A percentile compares a stretch with the other conserved stretches of the same genome.
These are phyloP conservation scores for Acipenser ruthenus DNA, from an alignment of 2,797 vertebrate species.

Conservation along the genomic window DNA sequence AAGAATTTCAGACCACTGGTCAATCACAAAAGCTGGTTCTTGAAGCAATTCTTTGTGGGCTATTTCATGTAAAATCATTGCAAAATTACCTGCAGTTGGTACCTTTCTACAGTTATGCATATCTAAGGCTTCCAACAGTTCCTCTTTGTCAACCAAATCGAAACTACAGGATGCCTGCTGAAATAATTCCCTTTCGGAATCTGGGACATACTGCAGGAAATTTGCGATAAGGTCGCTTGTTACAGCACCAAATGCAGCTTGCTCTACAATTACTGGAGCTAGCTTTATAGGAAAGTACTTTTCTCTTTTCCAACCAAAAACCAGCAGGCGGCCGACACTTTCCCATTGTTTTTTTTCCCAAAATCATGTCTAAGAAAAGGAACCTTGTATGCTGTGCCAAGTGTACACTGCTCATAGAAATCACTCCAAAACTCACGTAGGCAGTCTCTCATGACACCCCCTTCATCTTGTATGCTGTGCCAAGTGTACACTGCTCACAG, in stretches of 20 bases:
- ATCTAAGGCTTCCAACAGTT: constrained; percentile 27
- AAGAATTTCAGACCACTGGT: constrained; percentile 17
- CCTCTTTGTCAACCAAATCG: constrained; percentile 27
- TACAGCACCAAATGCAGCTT: constrained; percentile 16
- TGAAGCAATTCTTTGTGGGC: constrained; percentile 20
- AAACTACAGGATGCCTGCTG: constrained; percentile 18
- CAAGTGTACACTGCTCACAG: constrained; percentile 28
- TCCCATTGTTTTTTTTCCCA: constrained; percentile 22
- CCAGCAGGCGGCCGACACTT: constrained; percentile 15
- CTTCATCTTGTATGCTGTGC: constrained; percentile 7
- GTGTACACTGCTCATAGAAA: constrained; percentile 27
- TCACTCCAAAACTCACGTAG: constrained; percentile 24
- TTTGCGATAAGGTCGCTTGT: constrained; percentile 19
- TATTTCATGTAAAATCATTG: constrained; percentile 14
- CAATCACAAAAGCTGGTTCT: constrained; percentile 18
- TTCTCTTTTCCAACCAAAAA: constrained; percentile 23
- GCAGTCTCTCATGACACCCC: constrained; percentile 11
- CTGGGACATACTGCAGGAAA: constrained; percentile 27
- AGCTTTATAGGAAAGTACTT: constrained; percentile 24
- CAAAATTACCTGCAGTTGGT: constrained; percentile 16
- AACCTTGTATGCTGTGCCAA: constrained; percentile 26
- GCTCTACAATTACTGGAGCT: constrained; percentile 19
- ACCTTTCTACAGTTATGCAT: constrained; percentile 15
- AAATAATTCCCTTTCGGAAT: constrained; percentile 23
- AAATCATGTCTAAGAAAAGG: constrained; percentile 21